These are phyloP conservation scores for Parochlus steinenii DNA, from an alignment of 2,888 invertebrate genomes.

Conservation along the genomic window DNA sequence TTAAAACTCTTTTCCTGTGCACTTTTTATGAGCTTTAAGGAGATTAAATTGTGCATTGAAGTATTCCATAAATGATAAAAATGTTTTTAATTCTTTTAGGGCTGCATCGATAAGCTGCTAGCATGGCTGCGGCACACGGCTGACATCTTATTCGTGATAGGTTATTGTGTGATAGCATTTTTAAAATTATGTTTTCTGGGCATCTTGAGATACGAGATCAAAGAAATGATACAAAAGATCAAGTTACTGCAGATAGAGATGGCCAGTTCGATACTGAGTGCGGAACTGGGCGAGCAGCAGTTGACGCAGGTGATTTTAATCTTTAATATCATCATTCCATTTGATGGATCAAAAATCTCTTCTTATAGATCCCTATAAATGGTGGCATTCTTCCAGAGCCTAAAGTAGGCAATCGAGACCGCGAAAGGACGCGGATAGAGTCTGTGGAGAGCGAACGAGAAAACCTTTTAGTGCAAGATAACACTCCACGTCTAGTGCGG, in stretches of 20 bases:
- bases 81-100: slow-evolving; percentile 23
- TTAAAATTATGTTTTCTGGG: slow-evolving; percentile 78
- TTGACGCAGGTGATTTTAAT: slow-evolving; percentile 16
- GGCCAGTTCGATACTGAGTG: slow-evolving; percentile 32
- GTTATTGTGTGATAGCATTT: slow-evolving; percentile 79
- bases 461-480: slow-evolving; percentile 17
- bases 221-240: slow-evolving; percentile 85
- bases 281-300: slow-evolving; percentile 22
- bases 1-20: too few species aligned
- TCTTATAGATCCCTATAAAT: slow-evolving; percentile 15
- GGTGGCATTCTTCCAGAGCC: slow-evolving; percentile 17
- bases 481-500: slow-evolving; percentile 16
- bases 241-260: slow-evolving; percentile 55
- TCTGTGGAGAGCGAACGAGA: slow-evolving; percentile 19
- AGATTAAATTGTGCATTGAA: too few species aligned
- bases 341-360: too few species aligned
- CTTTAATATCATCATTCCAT: not conserved
- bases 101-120: slow-evolving; percentile 57
- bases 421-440: slow-evolving; percentile 17
- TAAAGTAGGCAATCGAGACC: slow-evolving; percentile 18
- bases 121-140: slow-evolving; percentile 64
- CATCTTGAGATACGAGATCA: slow-evolving; percentile 70
- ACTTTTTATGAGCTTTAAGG: too few species aligned
- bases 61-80: too few species aligned
- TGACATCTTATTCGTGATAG: slow-evolving; percentile 62